Percentiles rank a stretch among this genome's conserved stretches.
These are phyloP conservation scores for Pangasius krempfi DNA, from an alignment of 2,797 vertebrate species.

Conservation along the genomic window DNA sequence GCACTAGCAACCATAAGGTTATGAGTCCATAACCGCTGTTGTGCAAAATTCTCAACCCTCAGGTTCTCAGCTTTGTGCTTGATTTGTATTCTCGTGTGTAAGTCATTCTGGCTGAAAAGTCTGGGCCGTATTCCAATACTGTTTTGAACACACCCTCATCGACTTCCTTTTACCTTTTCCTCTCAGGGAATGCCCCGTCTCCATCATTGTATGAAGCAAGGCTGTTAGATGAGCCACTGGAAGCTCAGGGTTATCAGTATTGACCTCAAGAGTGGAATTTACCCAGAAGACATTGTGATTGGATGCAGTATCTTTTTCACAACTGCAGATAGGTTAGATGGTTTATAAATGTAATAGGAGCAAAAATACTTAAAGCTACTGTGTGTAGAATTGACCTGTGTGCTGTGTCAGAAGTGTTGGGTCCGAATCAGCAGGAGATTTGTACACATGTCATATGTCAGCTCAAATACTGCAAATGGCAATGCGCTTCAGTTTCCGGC, in stretches of 20 bases:
- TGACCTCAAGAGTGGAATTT: background rate
- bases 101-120: background rate
- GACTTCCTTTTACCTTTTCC: slow-evolving; percentile 1
- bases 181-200: slow-evolving; percentile 8
- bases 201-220: background rate
- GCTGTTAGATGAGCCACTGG: background rate
- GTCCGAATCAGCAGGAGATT: background rate
- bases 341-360: background rate
- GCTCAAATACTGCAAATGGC: background rate
- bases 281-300: background rate
- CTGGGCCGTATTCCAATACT: background rate
- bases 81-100: background rate
- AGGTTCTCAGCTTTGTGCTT: background rate
- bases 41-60: background rate
- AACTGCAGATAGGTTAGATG: background rate
- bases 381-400: background rate
- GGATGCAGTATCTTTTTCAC: background rate
- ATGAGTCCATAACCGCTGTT: background rate
- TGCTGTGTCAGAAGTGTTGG: background rate
- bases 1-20: background rate
- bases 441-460: background rate
- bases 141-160: slow-evolving; percentile 10
- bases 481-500: background rate
- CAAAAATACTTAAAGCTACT: too few species aligned
- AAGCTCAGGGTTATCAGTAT: background rate